phyloP scores from a whole-genome alignment of 1,140 invertebrate genomes.

The Lordiphosa clarofinis region DNA sequence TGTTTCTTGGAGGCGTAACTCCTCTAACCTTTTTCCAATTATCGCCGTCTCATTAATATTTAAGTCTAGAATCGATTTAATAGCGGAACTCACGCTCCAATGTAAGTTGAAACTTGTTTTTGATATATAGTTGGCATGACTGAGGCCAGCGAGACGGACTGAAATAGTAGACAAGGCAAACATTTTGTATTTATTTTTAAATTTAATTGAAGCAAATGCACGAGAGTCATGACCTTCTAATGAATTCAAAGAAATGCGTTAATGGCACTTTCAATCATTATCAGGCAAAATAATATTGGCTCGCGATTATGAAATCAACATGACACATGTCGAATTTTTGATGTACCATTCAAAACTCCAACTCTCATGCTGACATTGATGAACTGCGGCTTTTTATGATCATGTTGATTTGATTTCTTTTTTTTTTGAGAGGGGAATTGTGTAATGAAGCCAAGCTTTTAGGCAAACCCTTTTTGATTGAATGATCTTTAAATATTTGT shows the following conservation, averaged over 20 bases:
- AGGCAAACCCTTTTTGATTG: too few relatives aligned
- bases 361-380: slow-evolving; percentile 55
- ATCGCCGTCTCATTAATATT: slow-evolving; percentile 19
- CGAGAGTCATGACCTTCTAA: slow-evolving; percentile 30
- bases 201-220: slow-evolving; percentile 45
- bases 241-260: slow-evolving; percentile 35
- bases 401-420: slow-evolving; percentile 37
- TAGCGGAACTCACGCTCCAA: slow-evolving; percentile 58
- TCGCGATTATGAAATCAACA: slow-evolving; percentile 14
- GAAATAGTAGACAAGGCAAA: slow-evolving; percentile 34
- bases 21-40: slow-evolving; percentile 45
- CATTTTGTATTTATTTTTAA: slow-evolving; percentile 35
- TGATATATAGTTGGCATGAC: slow-evolving; percentile 45
- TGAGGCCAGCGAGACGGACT: slow-evolving; percentile 39
- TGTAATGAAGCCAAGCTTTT: slow-evolving; percentile 31
- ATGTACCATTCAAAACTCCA: background rate
- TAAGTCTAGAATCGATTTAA: slow-evolving; percentile 33
- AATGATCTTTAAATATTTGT: too few relatives aligned
- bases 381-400: slow-evolving; percentile 64
- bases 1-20: slow-evolving; percentile 39
- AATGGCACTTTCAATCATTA: slow-evolving; percentile 29
- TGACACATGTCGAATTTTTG: slow-evolving; percentile 42
- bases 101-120: slow-evolving; percentile 48
- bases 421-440: slow-evolving; percentile 26
- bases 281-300: slow-evolving; percentile 54